Conservation (phyloP, 2,888 invertebrate genomes). For the Stegana nigrithorax region DNA sequence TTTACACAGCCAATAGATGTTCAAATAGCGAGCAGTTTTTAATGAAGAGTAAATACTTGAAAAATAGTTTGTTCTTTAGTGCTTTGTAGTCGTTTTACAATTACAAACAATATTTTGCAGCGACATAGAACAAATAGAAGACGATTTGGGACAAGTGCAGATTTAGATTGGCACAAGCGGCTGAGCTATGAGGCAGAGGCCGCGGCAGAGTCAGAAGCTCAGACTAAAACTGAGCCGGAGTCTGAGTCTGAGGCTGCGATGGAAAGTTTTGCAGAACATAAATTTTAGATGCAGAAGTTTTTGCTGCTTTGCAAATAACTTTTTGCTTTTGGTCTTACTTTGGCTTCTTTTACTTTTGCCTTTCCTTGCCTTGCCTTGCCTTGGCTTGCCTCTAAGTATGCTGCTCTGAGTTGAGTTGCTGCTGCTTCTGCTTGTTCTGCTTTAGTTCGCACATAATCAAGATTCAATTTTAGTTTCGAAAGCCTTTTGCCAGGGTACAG, state of each 20-base stretch:
- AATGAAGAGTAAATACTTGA: slow-evolving; percentile 17
- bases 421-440: slow-evolving; percentile 14
- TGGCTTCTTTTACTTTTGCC: too few species aligned
- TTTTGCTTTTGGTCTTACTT: slow-evolving; percentile 3
- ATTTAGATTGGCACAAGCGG: too few species aligned
- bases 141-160: too few species aligned
- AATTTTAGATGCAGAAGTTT: slow-evolving; percentile 36
- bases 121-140: slow-evolving; percentile 46
- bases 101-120: not conserved
- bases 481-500: too few species aligned
- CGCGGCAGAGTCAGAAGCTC: too few species aligned
- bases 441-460: slow-evolving; percentile 62
- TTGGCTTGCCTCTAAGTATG: too few species aligned
- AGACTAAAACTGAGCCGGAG: too few species aligned
- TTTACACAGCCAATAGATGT: slow-evolving; percentile 8
- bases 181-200: not conserved
- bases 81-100: slow-evolving; percentile 19
- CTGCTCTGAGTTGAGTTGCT: not conserved
- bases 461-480: slow-evolving; percentile 57
- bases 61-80: slow-evolving; percentile 1
- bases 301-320: slow-evolving; percentile 2
- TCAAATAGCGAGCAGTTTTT: slow-evolving; percentile 10
- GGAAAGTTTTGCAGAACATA: slow-evolving; percentile 41
- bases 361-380: too few species aligned
- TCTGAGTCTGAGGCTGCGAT: slow-evolving; percentile 9